Evolutionary conservation across 2,113 vertebrate species (phyloP).

Genomic region (Pangasianodon gigas): DNA sequence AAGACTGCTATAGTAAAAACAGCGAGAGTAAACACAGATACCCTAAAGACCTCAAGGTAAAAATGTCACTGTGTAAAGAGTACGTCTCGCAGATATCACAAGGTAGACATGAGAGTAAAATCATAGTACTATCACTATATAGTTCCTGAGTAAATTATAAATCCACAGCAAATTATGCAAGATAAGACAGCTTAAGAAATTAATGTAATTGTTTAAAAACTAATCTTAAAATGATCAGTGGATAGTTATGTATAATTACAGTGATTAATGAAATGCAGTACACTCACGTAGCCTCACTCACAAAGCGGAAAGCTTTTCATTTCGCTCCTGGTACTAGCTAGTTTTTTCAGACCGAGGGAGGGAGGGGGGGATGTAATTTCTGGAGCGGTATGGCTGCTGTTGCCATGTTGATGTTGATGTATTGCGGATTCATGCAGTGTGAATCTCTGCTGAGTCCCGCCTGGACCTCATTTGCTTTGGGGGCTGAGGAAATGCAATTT

Average conservation of each 20-base stretch:
- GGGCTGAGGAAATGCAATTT: constrained; percentile 57
- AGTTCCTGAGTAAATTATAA: neutral
- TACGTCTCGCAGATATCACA: neutral
- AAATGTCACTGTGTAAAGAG: neutral
- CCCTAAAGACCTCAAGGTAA: neutral
- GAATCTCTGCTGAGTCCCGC: constrained; percentile 57
- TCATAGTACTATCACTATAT: neutral
- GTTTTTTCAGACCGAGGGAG: constrained; percentile 12
- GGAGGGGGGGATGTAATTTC: constrained; percentile 54
- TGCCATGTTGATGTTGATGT: constrained; percentile 57
- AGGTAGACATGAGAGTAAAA: neutral
- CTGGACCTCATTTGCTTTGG: constrained; percentile 60
- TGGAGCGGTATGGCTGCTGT: constrained; percentile 53
- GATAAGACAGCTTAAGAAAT: neutral
- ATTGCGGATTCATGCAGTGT: constrained; percentile 61
- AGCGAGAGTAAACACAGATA: neutral
- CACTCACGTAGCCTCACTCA: neutral
- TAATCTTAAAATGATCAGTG: neutral
- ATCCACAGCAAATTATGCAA: neutral
- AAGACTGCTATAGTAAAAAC: neutral
- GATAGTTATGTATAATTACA: neutral
- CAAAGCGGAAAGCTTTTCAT: constrained; percentile 25
- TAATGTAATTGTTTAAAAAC: neutral
- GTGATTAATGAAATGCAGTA: constrained; percentile 8
- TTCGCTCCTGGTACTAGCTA: constrained; percentile 15